Base-by-base conservation (phyloP, 2,113 vertebrate genomes). In the Marmota monax region DNA sequence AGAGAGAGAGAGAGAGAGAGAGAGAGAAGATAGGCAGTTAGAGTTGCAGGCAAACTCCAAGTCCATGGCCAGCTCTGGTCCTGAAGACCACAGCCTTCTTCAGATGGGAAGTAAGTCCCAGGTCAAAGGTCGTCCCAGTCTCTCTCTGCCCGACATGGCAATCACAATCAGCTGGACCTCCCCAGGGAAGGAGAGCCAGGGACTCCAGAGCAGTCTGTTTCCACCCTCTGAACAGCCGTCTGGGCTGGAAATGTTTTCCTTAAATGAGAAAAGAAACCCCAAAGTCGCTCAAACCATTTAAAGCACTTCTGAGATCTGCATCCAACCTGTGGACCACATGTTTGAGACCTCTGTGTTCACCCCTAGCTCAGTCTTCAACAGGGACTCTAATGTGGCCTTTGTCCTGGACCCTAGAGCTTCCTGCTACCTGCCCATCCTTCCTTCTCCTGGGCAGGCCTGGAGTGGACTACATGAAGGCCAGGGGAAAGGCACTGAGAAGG, bases 261-360 rank as follows among this genome's bases (percentile, higher is more conserved):
- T 37, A 22, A 4, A 8, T 7, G 5, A 82, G 51, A 78, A 89
- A 86, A 56, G 34, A 58, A 73, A 79, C 58, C 14, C 51, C 14
- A 90, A 51, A 25, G 51, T 61, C 65, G 23, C n/a, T 53, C 14
- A 4, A 69, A 51, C 11, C 20, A 45, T 79, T 79, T 22, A 32
- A 82, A 91, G 37, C 25, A 39, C 61, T 92, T 93, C 32, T 23
- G 74, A 88, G 87, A 63, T 51, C 63, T 74, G 39, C 88, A 48
- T 39, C 25, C 7, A 48, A 63, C 17, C 45, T 10, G 56, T 1
- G 1, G n/a, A 42, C 27, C 32, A 2, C 32, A 25, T 65, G 32
- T 6, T n/a, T 72, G n/a, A 90, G 37, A 39, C 2, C 11, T 25
- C 83, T 63, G 87, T 61, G 14, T 63, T 45, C 6, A 7, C 22